Conservation (phyloP, 1,140 invertebrate genomes). For the Globodera rostochiensis region DNA sequence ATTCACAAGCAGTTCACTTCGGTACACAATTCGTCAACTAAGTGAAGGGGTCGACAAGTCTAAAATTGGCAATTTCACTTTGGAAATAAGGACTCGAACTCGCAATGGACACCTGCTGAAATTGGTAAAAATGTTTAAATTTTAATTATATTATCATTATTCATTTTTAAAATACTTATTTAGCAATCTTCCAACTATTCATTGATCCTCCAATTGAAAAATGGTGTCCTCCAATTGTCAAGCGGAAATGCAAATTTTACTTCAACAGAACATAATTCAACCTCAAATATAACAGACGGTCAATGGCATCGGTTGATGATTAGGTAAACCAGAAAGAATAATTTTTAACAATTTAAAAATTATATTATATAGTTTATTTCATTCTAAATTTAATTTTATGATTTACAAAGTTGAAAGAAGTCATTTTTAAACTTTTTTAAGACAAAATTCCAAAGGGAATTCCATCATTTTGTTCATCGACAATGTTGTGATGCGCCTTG, state of each 20-base stretch:
- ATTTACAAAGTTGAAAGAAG: no score
- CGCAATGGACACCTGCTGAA: slow-evolving; percentile 56
- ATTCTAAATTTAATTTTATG: no score
- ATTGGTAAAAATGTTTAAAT: slow-evolving; percentile 40
- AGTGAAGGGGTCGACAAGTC: background rate
- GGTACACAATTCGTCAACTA: slow-evolving; percentile 29
- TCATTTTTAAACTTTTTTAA: no score
- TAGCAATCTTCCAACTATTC: slow-evolving; percentile 38
- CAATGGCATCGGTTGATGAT: slow-evolving; percentile 47
- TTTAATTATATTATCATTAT: slow-evolving; percentile 25
- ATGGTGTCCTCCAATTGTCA: slow-evolving; percentile 30
- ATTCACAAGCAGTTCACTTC: slow-evolving; percentile 40
- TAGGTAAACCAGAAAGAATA: background rate
- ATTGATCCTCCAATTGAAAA: slow-evolving; percentile 31
- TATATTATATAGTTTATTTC: background rate
- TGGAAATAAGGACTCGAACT: slow-evolving; percentile 57
- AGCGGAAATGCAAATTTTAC: slow-evolving; percentile 40
- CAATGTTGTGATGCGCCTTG: background rate
- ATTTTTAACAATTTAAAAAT: background rate
- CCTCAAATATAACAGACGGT: slow-evolving; percentile 44
- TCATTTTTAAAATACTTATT: background rate
- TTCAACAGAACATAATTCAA: slow-evolving; percentile 32
- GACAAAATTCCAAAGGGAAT: background rate
- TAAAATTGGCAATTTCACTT: slow-evolving; percentile 41
- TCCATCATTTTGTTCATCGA: background rate